Evolutionary conservation across 1,140 invertebrate genomes (phyloP), one percentile per base, ranked within the genome.

Genomic region (Drosophila carrolli): DNA sequence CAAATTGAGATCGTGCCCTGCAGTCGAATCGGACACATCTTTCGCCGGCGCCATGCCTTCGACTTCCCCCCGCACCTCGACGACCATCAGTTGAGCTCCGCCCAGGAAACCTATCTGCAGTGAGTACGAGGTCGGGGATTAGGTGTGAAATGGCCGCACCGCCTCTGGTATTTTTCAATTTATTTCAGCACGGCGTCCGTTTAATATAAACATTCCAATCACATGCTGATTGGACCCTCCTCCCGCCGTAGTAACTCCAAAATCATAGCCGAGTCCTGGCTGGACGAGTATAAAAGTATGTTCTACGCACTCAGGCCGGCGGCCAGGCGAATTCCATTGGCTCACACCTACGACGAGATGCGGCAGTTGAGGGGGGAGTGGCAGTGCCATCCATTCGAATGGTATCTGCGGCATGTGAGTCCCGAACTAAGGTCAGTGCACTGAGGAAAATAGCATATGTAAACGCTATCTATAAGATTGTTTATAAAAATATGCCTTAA

Each of bases 381-480:
- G 1, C 93, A 96, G 2, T 99, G 99, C 90, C 95, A 96, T 89
- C 94, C 93, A 56, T 99, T 99, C 89, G 94, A 96, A 58, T 99
- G 99, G 99, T 99, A 98, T 93, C 93, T 99, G 65, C 95, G 97
- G 40, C 98, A 98, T 91, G 95, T 99, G 65, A 96, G 68, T 29
- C 61, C 73, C 35, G 73, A 92, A 57, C 83, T 92, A 27, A 92
- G 76, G 91, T 92, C 53, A 89, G 88, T 82, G 27, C 35, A 67
- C 57, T 38, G 35, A 6, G 0, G 11, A 23, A 5, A 60, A n/a
- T 23, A 23, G 19, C 19, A 23, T 23, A 23, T 23, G 19, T 23
- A 23, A 23, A 23, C 2, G 23, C 23, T 23, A 23, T 23, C 23
- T 23, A 23, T 23, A 23, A 23, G 4, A 23, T 23, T 23, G 23